Evolutionary conservation across 2,113 vertebrate genomes (phyloP).

Genomic region (Laticauda laticaudata): DNA sequence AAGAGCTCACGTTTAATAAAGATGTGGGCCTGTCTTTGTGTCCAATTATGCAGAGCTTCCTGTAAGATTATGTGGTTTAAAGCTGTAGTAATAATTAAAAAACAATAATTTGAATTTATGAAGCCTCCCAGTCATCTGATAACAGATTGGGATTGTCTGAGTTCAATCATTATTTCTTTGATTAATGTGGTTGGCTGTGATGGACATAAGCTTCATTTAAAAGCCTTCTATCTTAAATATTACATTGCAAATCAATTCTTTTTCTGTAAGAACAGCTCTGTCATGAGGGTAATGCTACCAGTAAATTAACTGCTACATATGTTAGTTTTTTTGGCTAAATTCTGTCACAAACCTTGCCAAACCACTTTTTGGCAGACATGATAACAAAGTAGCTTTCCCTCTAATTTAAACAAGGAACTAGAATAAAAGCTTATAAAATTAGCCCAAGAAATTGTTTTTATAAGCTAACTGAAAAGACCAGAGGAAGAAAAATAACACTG

Average conservation of each 20-base stretch:
- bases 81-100: background rate
- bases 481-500: conserved; percentile 10
- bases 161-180: conserved; percentile 39
- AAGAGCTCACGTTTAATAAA: background rate
- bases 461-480: conserved; percentile 1
- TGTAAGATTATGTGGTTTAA: background rate
- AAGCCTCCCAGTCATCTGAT: background rate
- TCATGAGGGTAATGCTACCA: conserved; percentile 56
- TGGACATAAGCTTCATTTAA: conserved; percentile 36
- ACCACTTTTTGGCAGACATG: conserved; percentile 49
- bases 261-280: conserved; percentile 63
- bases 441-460: conserved; percentile 31
- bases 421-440: conserved; percentile 44
- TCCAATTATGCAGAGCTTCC: background rate
- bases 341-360: conserved; percentile 61
- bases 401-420: conserved; percentile 27
- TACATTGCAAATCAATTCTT: conserved; percentile 59
- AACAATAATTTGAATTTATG: conserved; percentile 7
- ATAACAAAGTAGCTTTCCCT: conserved; percentile 52
- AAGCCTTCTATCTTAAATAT: conserved; percentile 49
- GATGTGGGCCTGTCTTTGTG: background rate
- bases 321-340: conserved; percentile 62
- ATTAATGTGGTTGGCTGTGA: conserved; percentile 38
- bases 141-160: conserved; percentile 2
- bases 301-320: conserved; percentile 69